Evolutionary conservation across 2,888 invertebrate species (phyloP).

Genomic region (Lepidocyrtinus sp.): DNA sequence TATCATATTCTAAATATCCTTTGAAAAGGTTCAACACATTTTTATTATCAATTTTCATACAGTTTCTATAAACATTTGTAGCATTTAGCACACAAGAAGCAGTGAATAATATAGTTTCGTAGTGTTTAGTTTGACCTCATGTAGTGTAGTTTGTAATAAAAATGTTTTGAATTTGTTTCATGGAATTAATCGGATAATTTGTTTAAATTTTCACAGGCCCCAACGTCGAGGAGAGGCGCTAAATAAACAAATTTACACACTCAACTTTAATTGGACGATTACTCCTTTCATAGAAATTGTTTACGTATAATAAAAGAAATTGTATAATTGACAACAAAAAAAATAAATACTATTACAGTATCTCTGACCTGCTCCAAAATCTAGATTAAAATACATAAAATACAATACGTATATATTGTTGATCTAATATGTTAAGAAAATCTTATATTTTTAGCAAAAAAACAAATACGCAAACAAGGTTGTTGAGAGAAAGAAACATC

Average conservation of each 20-base stretch:
- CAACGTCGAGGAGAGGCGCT: slow-evolving; percentile 28
- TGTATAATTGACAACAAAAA: not conserved
- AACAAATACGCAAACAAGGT: slow-evolving; percentile 20
- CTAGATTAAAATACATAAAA: slow-evolving; percentile 21
- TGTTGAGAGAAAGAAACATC: slow-evolving; percentile 15
- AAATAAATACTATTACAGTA: slow-evolving; percentile 6
- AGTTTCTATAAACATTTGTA: not conserved
- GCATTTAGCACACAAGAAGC: slow-evolving; percentile 19
- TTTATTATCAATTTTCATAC: too few species aligned
- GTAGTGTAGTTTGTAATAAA: not conserved
- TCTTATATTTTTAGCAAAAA: slow-evolving; percentile 59
- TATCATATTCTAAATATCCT: not conserved
- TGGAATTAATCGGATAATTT: not conserved
- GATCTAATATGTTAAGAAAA: slow-evolving; percentile 45
- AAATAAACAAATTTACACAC: slow-evolving; percentile 35
- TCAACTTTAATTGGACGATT: slow-evolving; percentile 8
- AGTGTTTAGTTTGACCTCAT: not conserved
- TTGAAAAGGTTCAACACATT: not conserved
- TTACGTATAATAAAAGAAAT: not conserved
- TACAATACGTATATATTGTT: slow-evolving; percentile 29
- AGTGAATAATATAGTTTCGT: not conserved
- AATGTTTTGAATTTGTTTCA: slow-evolving; percentile 7
- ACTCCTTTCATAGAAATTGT: not conserved
- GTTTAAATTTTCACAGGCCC: slow-evolving; percentile 26
- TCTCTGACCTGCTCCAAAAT: slow-evolving; percentile 49